These are phyloP conservation scores for Lasioglossum calceatum DNA, from an alignment of 2,888 invertebrate species.

Conservation along the genomic window DNA sequence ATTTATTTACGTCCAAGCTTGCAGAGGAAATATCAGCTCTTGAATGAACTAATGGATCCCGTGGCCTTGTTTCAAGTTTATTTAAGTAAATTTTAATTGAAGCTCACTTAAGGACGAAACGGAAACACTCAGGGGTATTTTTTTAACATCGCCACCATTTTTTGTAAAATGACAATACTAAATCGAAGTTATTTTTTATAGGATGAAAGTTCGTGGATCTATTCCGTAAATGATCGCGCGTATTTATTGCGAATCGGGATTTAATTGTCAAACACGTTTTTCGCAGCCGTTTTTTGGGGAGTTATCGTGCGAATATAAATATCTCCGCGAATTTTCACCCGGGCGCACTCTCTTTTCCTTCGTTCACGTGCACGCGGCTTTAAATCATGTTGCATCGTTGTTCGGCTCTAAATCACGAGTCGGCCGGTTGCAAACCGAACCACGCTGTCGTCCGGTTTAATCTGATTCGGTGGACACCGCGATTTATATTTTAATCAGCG, in stretches of 20 bases:
- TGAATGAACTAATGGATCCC: neutral
- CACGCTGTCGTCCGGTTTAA: conserved; percentile 58
- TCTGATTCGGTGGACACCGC: conserved; percentile 61
- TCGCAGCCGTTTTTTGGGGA: neutral
- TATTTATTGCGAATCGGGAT: neutral
- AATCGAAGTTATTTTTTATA: neutral
- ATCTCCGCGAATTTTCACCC: neutral
- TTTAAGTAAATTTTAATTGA: neutral
- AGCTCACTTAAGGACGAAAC: neutral
- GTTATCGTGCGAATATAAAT: conserved; percentile 19
- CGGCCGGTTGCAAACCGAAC: conserved; percentile 43
- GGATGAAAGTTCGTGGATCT: neutral
- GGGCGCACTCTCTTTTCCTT: neutral
- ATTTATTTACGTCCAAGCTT: neutral
- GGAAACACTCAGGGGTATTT: neutral
- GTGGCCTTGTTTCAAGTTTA: neutral
- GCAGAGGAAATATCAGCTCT: neutral
- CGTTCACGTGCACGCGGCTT: neutral
- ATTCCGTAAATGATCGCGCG: neutral
- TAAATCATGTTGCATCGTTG: conserved; percentile 51
- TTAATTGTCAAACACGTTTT: neutral
- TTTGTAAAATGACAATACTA: neutral
- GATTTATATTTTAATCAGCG: conserved; percentile 76
- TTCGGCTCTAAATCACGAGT: conserved; percentile 51
- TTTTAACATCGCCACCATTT: neutral